Evolutionary conservation across 1,140 invertebrate species (phyloP).

Genomic region (Bombus ignitus): DNA sequence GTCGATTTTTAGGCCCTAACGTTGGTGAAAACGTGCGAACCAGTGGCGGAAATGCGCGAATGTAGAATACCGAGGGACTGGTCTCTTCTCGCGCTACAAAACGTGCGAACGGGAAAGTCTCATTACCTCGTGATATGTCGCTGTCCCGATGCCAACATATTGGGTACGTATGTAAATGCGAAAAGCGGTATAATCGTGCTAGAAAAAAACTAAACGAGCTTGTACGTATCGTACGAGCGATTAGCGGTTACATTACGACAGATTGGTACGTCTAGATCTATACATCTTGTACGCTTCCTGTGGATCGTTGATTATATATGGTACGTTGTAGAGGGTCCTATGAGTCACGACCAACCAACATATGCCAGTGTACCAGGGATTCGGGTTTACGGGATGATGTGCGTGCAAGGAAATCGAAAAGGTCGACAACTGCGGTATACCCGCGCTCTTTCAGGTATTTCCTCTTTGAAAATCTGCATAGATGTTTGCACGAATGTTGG

Average conservation of each 20-base stretch:
- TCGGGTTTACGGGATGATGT: constrained; percentile 96
- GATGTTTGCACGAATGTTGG: neutral
- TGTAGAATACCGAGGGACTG: constrained; percentile 94
- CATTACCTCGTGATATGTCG: constrained; percentile 97
- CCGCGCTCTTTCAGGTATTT: constrained; percentile 80
- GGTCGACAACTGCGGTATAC: constrained; percentile 81
- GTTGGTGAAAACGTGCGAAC: constrained; percentile 96
- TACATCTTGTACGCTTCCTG: too few species aligned
- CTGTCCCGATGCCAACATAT: constrained; percentile 91
- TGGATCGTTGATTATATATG: too few species aligned
- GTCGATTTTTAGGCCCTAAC: constrained; percentile 88
- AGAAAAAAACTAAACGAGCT: too few species aligned
- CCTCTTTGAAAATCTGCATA: neutral
- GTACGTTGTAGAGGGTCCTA: constrained; percentile 90
- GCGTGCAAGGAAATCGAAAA: constrained; percentile 85
- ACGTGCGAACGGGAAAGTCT: constrained; percentile 95
- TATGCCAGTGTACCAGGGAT: constrained; percentile 96
- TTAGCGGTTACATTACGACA: too few species aligned
- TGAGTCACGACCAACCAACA: constrained; percentile 95
- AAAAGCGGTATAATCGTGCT: neutral
- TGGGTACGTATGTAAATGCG: constrained; percentile 85
- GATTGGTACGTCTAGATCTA: too few species aligned
- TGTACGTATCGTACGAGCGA: too few species aligned
- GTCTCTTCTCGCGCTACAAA: constrained; percentile 95
- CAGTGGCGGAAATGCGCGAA: constrained; percentile 93